A percentile compares a stretch with the other conserved stretches of the same genome.
Conservation (phyloP, 2,888 invertebrate species). For the Mallateleia sp. region DNA sequence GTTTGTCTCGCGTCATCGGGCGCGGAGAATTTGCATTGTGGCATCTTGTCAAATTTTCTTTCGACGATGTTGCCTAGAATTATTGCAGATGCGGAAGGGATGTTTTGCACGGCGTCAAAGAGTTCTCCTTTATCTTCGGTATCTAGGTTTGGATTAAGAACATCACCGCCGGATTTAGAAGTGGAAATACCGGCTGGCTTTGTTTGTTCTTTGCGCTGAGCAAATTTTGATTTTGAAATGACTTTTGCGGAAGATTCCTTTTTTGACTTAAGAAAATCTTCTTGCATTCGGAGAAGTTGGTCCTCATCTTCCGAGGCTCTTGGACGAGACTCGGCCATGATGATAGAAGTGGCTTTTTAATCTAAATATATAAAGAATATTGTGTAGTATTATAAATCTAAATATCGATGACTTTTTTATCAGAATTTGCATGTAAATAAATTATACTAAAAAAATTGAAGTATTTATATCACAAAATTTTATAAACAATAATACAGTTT, state of each 20-base stretch:
- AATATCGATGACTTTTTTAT: too few species aligned
- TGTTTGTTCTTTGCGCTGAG: slow-evolving; percentile 78
- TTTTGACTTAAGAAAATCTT: slow-evolving; percentile 92
- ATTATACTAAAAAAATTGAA: too few species aligned
- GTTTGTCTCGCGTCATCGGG: slow-evolving; percentile 44
- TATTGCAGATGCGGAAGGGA: slow-evolving; percentile 78
- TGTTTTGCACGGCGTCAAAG: slow-evolving; percentile 80
- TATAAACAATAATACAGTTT: too few species aligned
- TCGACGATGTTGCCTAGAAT: slow-evolving; percentile 88
- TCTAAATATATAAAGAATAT: not conserved
- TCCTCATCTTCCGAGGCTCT: slow-evolving; percentile 93
- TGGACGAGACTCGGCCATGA: slow-evolving; percentile 90
- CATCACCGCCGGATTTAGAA: slow-evolving; percentile 79
- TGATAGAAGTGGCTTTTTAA: not conserved
- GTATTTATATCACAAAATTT: too few species aligned
- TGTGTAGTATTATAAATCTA: too few species aligned
- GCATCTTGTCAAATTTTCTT: slow-evolving; percentile 79
- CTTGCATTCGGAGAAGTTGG: slow-evolving; percentile 94
- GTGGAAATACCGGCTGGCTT: slow-evolving; percentile 81
- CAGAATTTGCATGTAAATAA: too few species aligned
- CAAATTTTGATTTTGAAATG: slow-evolving; percentile 87
- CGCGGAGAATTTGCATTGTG: slow-evolving; percentile 34
- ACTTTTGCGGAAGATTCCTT: slow-evolving; percentile 92
- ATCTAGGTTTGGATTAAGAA: slow-evolving; percentile 77
- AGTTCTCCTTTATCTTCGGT: slow-evolving; percentile 30